phyloP scores from a whole-genome alignment of 2,113 vertebrate species.

The Rynchops niger region DNA sequence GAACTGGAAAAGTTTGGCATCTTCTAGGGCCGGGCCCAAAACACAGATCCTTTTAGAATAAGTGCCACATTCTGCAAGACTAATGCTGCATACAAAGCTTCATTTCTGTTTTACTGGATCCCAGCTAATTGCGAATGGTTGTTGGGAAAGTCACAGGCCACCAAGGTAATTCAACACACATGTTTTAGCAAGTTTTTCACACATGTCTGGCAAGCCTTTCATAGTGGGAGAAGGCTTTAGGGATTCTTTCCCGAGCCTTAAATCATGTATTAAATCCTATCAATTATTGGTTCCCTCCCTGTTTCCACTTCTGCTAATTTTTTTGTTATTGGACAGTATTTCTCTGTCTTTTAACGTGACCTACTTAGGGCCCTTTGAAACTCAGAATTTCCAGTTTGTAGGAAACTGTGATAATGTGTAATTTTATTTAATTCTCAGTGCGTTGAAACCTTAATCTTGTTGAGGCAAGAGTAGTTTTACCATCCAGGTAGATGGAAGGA shows the following conservation, averaged over 20 bases:
- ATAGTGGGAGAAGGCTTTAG: not conserved
- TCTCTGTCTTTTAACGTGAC: not conserved
- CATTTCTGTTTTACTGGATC: not conserved
- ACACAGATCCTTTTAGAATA: not conserved
- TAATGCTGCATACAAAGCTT: not conserved
- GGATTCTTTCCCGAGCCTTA: conserved; percentile 10
- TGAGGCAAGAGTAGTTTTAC: not conserved
- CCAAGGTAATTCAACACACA: conserved; percentile 25
- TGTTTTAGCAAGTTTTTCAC: conserved; percentile 31
- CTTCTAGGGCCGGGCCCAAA: not conserved
- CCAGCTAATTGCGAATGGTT: not conserved
- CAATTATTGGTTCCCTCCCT: not conserved
- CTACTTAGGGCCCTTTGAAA: not conserved
- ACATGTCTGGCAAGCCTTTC: conserved; percentile 30
- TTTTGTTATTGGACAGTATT: not conserved
- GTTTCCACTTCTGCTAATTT: not conserved
- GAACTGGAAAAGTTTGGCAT: not conserved
- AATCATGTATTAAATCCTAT: conserved; percentile 34
- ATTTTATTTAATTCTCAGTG: not conserved
- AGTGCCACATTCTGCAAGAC: not conserved
- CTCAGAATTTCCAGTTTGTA: not conserved
- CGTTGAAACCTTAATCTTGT: not conserved
- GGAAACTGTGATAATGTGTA: not conserved
- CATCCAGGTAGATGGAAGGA: not conserved
- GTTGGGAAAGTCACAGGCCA: conserved; percentile 12